These are phyloP conservation scores for Notolabrus celidotus DNA, from an alignment of 2,797 vertebrate genomes.

Conservation along the genomic window DNA sequence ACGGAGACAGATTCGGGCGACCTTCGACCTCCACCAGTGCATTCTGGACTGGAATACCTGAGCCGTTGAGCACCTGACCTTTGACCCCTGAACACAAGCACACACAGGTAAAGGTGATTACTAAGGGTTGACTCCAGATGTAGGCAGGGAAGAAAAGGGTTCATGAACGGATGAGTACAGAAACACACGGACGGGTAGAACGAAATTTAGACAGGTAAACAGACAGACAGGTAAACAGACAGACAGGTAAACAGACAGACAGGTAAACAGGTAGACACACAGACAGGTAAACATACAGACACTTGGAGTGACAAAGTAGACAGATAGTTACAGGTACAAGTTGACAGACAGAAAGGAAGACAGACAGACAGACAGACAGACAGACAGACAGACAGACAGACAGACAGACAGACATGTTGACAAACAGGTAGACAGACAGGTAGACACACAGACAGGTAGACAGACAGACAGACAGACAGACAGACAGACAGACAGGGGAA, in stretches of 20 bases:
- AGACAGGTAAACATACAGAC: too few species aligned
- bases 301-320: too few species aligned
- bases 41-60: conserved; percentile 83
- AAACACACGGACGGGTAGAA: conserved; percentile 84
- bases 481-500: not conserved
- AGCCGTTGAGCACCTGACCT: conserved; percentile 88
- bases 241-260: too few species aligned
- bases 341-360: not conserved
- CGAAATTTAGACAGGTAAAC: not conserved
- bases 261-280: conserved; percentile 55
- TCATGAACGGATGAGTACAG: not conserved
- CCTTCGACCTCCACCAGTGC: conserved; percentile 90
- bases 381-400: not conserved
- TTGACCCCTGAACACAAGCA: conserved; percentile 88
- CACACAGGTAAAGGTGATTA: not conserved
- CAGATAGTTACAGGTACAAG: conserved; percentile 72
- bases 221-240: too few species aligned
- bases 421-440: conserved; percentile 72
- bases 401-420: not conserved
- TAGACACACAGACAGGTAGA: conserved; percentile 11
- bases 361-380: conserved; percentile 73
- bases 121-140: not conserved
- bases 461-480: conserved; percentile 73
- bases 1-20: conserved; percentile 89
- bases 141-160: too few species aligned